Evolutionary conservation across 2,888 invertebrate genomes (phyloP), one percentile per base, ranked within the genome.

Genomic region (Exocentrus adspersus): DNA sequence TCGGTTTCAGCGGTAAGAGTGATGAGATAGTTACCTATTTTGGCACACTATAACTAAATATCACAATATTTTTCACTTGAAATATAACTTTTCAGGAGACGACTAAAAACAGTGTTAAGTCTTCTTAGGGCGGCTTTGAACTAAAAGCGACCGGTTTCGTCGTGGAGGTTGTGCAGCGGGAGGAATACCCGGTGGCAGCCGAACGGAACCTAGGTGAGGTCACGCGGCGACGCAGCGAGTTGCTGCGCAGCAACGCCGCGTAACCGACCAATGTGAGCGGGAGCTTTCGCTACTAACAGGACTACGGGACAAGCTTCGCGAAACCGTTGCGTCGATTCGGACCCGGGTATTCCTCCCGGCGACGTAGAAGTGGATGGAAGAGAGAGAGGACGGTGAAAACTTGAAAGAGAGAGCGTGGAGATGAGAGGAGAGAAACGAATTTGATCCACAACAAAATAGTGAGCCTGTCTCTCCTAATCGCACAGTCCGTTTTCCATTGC

Each of bases 361-460:
- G 74, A 75, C 72, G 77, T 78, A 78, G 81, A 80, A 81, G 80
- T 80, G 82, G 81, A 79, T 78, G 79, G 79, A 79, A 82, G 79
- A 82, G 82, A 81, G 81, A 80, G 81, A 80, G 81, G 81, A 82
- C 78, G 81, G 83, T 81, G 82, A 82, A 83, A 84, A 83, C 82
- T 81, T 80, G 79, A 80, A 81, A 81, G 80, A 82, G 81, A 81
- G 80, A 80, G 80, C 78, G 77, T 80, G 82, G 81, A 82, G 81
- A 81, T 81, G 83, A 82, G 81, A 83, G 82, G 81, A 81, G 80
- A 81, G 71, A 70, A 72, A 83, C 82, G 84, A 84, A 84, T 83
- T 83, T 83, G 84, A 83, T 82, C 82, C 82, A 83, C 82, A 83
- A 83, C 82, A 83, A 83, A 84, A 83, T 83, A 82, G 83, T 82